These are phyloP conservation scores for Arbacia lixula DNA, from an alignment of 53 echinoderm and acorn worm species.

Conservation along the genomic window DNA sequence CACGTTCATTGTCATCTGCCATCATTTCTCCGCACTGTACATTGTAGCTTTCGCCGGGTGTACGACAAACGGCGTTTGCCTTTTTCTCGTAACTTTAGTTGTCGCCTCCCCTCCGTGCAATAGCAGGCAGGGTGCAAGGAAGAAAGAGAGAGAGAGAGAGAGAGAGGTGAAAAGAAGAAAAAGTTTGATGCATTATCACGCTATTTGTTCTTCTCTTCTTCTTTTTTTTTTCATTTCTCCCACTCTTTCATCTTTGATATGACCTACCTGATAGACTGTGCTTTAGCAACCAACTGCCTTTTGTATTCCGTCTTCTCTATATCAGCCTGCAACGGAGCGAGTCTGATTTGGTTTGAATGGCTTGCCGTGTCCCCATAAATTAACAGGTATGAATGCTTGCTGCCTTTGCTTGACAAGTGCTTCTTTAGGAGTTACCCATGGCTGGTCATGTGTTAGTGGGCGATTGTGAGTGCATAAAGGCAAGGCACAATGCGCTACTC, in stretches of 20 bases:
- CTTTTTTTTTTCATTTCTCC: background rate
- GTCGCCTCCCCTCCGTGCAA: slow-evolving; percentile 42
- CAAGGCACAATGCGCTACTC: slow-evolving; percentile 34
- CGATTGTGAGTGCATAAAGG: slow-evolving; percentile 42
- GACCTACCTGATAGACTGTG: slow-evolving; percentile 36
- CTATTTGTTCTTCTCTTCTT: background rate
- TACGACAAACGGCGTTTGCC: slow-evolving; percentile 31
- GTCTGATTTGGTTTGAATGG: slow-evolving; percentile 18
- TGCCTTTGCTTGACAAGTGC: slow-evolving; percentile 15
- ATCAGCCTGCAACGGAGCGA: background rate
- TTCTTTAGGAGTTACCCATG: slow-evolving; percentile 12
- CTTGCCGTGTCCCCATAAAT: slow-evolving; percentile 42
- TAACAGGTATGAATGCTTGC: slow-evolving; percentile 34
- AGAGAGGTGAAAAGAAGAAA: slow-evolving; percentile 6
- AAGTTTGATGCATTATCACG: slow-evolving; percentile 12
- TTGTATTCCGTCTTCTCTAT: background rate
- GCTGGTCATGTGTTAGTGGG: slow-evolving; percentile 41
- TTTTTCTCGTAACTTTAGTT: slow-evolving; percentile 37
- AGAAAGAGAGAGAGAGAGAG: background rate
- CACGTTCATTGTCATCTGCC: slow-evolving; percentile 35
- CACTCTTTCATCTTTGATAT: background rate
- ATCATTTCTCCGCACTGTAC: slow-evolving; percentile 35
- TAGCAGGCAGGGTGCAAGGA: background rate
- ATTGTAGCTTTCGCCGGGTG: slow-evolving; percentile 44
- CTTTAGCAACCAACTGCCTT: slow-evolving; percentile 7